A percentile compares a stretch with the other conserved stretches of the same genome.
Conservation (phyloP, 1,140 invertebrate genomes). For the Copidosoma floridanum region DNA sequence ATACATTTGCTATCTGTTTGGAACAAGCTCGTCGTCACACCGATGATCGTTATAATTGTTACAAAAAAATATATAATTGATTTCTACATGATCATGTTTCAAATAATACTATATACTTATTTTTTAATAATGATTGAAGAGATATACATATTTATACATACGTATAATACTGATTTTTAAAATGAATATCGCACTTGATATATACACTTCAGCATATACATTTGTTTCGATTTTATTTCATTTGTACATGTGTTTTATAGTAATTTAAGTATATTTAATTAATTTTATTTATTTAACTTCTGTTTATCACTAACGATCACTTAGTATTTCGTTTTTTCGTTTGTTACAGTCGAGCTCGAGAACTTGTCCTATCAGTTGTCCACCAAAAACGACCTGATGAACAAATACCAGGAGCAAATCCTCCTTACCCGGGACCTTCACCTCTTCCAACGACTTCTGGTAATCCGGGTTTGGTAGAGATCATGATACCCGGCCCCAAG, state of each 20-base stretch:
- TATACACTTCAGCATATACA: too few relatives aligned
- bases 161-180: too few relatives aligned
- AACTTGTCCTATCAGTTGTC: slow-evolving; percentile 70
- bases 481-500: slow-evolving; percentile 95
- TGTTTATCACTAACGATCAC: too few relatives aligned
- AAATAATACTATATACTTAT: too few relatives aligned
- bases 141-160: too few relatives aligned
- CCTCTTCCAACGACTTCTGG: slow-evolving; percentile 32
- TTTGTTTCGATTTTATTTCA: too few relatives aligned
- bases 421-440: slow-evolving; percentile 24
- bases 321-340: slow-evolving; percentile 21
- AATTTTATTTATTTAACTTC: too few relatives aligned
- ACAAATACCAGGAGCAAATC: slow-evolving; percentile 52
- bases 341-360: slow-evolving; percentile 76
- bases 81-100: not conserved
- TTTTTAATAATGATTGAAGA: too few relatives aligned
- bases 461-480: slow-evolving; percentile 70
- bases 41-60: slow-evolving; percentile 67
- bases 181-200: too few relatives aligned
- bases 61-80: too few relatives aligned
- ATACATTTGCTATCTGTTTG: slow-evolving; percentile 39
- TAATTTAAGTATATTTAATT: too few relatives aligned
- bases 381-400: slow-evolving; percentile 61
- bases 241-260: too few relatives aligned
- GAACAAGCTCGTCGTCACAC: slow-evolving; percentile 40